These are phyloP conservation scores for Numida meleagris DNA, from an alignment of 2,113 vertebrate genomes.

Conservation along the genomic window DNA sequence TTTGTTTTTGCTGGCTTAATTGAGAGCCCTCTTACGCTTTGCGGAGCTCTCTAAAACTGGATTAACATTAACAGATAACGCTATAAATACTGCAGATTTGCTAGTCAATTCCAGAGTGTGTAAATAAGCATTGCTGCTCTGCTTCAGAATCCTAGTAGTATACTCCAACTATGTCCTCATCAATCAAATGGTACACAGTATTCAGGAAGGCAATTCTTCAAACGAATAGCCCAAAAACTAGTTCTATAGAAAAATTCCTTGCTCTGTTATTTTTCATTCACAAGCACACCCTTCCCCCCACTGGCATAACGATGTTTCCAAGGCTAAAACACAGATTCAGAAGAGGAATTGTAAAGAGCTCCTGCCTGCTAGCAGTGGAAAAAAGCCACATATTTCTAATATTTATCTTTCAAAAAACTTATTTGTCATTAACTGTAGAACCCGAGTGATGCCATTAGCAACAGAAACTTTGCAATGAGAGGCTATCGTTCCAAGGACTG, in stretches of 20 bases:
- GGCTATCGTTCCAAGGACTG: neutral
- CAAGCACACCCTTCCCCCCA: neutral
- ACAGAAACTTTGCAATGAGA: conserved; percentile 10
- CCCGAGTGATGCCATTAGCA: conserved; percentile 1
- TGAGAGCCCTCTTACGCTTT: neutral
- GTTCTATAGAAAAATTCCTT: conserved; percentile 29
- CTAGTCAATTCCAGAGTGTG: neutral
- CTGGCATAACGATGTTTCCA: conserved; percentile 31
- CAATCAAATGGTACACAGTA: conserved; percentile 2
- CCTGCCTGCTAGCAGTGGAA: neutral
- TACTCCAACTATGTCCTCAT: conserved; percentile 19
- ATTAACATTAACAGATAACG: conserved; percentile 13
- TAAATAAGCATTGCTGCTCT: neutral
- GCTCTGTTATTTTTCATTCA: conserved; percentile 50
- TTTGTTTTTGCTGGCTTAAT: conserved; percentile 13
- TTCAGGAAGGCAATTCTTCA: conserved; percentile 52
- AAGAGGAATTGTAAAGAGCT: conserved; percentile 32
- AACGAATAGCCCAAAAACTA: conserved; percentile 60
- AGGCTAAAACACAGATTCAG: conserved; percentile 31
- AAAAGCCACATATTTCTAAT: neutral
- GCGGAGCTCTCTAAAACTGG: neutral
- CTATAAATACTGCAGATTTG: neutral
- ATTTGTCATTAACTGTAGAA: conserved; percentile 18
- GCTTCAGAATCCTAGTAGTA: conserved; percentile 20
- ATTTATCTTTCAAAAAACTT: conserved; percentile 32